Base-by-base conservation (phyloP, 2,113 vertebrate species). In the Madoqua kirkii region DNA sequence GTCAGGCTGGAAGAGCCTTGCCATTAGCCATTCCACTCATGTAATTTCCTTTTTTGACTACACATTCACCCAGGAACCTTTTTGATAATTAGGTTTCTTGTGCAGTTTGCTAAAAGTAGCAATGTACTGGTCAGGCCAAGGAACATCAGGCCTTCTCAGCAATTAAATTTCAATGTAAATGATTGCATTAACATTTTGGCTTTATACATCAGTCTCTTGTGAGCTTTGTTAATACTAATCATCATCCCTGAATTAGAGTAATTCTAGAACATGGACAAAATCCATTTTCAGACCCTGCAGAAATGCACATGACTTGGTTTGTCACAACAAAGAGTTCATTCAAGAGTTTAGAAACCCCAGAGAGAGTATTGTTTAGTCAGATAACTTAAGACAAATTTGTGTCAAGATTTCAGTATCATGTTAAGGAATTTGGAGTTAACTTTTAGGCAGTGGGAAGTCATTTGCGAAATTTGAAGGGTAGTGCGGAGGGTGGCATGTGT, bases 161-260 rank as follows among this genome's bases (percentile, higher is more conserved):
- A 92, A 81, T 67, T 86, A 74, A 59, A 85, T 96, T 93, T 96
- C 91, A 86, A 12, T 84, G 79, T 93, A 94, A 88, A 95, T 57
- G 23, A 92, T 7, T 60, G 31, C 71, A 62, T 7, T 86, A 67
- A 29, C 55, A 93, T 91, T 96, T 78, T 21, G 40, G 76, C 85
- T 88, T 88, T 64, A 91, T 76, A 91, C 67, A 60, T 91, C 81
- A 82, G 67, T 91, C 87, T 95, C 64, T 48, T 90, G 48, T 95
- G 84, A 87, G 50, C 45, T 83, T 93, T 79, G 93, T 93, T 85
- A 95, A 81, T 92, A 60, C 10, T 57, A 54, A 48, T 76, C 52
- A 74, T 74, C 55, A 83, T n/a, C 25, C 33, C 40, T 79, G 85
- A 83, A 64, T 90, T 85, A 45, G 36, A 84, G 48, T 87, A 91